Evolutionary conservation across 1,140 invertebrate genomes (phyloP).

Genomic region (Dinoponera quadriceps): DNA sequence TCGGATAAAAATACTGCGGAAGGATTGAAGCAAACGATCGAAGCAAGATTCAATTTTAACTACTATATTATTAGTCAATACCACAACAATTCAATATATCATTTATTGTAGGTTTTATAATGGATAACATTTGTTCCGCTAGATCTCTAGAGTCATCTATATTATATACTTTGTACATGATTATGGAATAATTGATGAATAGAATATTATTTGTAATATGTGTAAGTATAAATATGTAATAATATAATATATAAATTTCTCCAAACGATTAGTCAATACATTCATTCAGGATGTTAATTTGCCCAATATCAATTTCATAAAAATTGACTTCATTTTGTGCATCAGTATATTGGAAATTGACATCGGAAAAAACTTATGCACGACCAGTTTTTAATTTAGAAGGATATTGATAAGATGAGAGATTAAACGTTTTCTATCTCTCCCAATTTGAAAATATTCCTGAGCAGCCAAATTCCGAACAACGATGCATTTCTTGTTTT

Average conservation of each 20-base stretch:
- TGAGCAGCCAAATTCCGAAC: slow-evolving; percentile 8
- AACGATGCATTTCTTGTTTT: slow-evolving; percentile 5
- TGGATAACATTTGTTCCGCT: slow-evolving; percentile 9
- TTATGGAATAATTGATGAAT: slow-evolving; percentile 9
- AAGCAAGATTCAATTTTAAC: slow-evolving; percentile 3
- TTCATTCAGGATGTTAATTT: background rate
- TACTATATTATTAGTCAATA: background rate
- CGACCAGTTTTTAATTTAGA: slow-evolving; percentile 3
- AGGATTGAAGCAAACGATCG: background rate
- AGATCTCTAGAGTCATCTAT: slow-evolving; percentile 13
- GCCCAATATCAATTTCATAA: background rate
- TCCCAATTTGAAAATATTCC: slow-evolving; percentile 32
- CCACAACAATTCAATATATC: background rate
- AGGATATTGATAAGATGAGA: slow-evolving; percentile 8
- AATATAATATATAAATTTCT: too few relatives aligned
- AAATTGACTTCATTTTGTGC: background rate
- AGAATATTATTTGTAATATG: slow-evolving; percentile 12
- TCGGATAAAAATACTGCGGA: background rate
- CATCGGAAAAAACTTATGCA: background rate
- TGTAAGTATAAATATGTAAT: too few relatives aligned
- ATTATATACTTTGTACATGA: slow-evolving; percentile 6
- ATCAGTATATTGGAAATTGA: background rate
- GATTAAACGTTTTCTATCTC: slow-evolving; percentile 5
- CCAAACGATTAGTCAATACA: background rate
- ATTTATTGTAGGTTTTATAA: background rate